These are phyloP conservation scores for Nomada ruficornis DNA, from an alignment of 2,888 invertebrate genomes.

Conservation along the genomic window DNA sequence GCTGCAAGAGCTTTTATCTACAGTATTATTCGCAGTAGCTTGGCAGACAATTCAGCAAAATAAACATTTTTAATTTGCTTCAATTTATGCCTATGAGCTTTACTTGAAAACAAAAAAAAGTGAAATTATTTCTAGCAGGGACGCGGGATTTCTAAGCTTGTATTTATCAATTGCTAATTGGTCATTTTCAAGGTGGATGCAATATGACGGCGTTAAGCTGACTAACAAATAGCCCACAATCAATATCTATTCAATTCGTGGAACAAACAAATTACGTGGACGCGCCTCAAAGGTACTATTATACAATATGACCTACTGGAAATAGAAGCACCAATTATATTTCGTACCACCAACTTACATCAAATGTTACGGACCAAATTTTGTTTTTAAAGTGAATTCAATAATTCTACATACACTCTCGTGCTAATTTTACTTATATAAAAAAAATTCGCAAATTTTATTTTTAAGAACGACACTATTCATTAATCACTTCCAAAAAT, in stretches of 20 bases:
- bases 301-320: background rate
- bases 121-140: no score
- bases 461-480: no score
- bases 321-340: background rate
- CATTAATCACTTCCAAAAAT: no score
- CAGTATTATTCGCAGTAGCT: no score
- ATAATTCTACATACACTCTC: no score
- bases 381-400: no score
- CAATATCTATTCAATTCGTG: slow-evolving; percentile 9
- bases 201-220: background rate
- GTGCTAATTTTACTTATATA: no score
- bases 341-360: background rate
- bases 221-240: background rate
- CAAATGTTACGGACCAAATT: background rate
- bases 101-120: no score
- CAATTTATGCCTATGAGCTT: no score
- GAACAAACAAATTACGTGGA: slow-evolving; percentile 18
- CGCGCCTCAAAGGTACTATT: background rate
- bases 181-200: background rate
- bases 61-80: no score
- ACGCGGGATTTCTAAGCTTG: background rate
- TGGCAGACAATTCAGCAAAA: no score
- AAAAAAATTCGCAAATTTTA: no score
- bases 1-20: background rate
- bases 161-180: background rate